A percentile compares a stretch with the other conserved stretches of the same genome.
Evolutionary conservation across 2,888 invertebrate species (phyloP).

Genomic region (Trissonchulus sp.): DNA sequence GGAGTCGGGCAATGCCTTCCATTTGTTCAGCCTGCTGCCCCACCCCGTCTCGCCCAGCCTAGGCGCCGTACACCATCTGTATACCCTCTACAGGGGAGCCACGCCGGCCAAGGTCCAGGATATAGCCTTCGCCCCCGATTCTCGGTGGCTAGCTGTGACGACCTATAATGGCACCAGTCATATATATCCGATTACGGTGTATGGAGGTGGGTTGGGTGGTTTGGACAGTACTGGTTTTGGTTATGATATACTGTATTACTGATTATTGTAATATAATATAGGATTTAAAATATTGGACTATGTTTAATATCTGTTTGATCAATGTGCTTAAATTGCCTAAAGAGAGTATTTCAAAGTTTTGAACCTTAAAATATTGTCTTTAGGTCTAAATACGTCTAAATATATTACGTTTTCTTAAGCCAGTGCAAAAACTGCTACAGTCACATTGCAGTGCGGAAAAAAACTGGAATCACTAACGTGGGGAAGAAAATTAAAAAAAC

Average conservation of each 20-base stretch:
- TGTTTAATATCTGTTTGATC: conserved; percentile 15
- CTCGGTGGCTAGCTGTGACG: conserved; percentile 89
- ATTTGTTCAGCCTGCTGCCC: conserved; percentile 86
- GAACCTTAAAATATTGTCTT: too few relatives aligned
- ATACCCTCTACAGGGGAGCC: conserved; percentile 86
- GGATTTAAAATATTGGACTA: conserved; percentile 24
- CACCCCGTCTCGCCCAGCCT: conserved; percentile 82
- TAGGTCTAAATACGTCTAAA: too few relatives aligned
- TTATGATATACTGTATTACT: too few relatives aligned
- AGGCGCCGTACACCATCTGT: conserved; percentile 74
- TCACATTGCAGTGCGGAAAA: too few relatives aligned
- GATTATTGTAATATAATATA: too few relatives aligned
- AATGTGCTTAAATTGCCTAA: too few relatives aligned
- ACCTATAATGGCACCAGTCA: conserved; percentile 90
- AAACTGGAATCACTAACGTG: too few relatives aligned
- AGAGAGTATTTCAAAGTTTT: too few relatives aligned
- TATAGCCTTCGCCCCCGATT: conserved; percentile 82
- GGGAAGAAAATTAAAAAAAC: too few relatives aligned
- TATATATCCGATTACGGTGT: conserved; percentile 91
- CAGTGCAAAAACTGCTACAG: too few relatives aligned
- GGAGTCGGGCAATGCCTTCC: conserved; percentile 62
- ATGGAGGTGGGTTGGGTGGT: conserved; percentile 55
- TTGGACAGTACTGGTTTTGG: too few relatives aligned
- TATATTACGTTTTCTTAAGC: too few relatives aligned
- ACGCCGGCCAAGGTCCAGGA: conserved; percentile 86